phyloP scores from a whole-genome alignment of 2,113 vertebrate species.

The Grantiella picta region DNA sequence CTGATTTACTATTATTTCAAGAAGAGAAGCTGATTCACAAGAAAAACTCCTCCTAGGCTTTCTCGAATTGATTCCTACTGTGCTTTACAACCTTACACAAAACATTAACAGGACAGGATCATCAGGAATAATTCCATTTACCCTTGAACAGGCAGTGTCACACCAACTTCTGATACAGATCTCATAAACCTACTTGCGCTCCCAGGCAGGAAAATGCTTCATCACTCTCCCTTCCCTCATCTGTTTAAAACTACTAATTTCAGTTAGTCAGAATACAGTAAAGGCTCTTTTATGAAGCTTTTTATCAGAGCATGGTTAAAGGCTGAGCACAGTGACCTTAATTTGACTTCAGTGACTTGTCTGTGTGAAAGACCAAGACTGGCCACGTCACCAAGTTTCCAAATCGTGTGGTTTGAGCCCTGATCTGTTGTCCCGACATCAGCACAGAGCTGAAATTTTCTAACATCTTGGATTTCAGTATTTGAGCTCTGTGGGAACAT shows the following conservation, averaged over 20 bases:
- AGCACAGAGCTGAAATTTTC: not conserved
- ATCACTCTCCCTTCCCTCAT: not conserved
- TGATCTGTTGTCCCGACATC: accelerated
- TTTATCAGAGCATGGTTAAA: not conserved
- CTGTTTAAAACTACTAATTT: not conserved
- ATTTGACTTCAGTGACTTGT: not conserved
- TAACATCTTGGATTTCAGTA: not conserved
- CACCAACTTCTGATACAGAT: not conserved
- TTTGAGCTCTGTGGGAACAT: not conserved
- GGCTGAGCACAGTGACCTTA: not conserved
- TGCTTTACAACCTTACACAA: not conserved
- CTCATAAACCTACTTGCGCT: not conserved
- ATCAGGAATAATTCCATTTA: accelerated
- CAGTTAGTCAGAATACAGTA: not conserved
- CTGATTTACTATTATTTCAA: not conserved
- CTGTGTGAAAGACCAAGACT: not conserved
- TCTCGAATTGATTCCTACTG: not conserved
- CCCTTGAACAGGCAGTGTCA: not conserved
- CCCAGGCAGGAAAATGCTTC: not conserved
- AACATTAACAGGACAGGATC: not conserved
- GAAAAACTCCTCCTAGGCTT: not conserved
- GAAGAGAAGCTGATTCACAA: not conserved
- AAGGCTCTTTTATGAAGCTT: not conserved
- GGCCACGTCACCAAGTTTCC: not conserved
- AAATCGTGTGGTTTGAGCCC: not conserved